These are phyloP conservation scores for Thunnus albacares DNA, from an alignment of 2,797 vertebrate genomes.

Conservation along the genomic window DNA sequence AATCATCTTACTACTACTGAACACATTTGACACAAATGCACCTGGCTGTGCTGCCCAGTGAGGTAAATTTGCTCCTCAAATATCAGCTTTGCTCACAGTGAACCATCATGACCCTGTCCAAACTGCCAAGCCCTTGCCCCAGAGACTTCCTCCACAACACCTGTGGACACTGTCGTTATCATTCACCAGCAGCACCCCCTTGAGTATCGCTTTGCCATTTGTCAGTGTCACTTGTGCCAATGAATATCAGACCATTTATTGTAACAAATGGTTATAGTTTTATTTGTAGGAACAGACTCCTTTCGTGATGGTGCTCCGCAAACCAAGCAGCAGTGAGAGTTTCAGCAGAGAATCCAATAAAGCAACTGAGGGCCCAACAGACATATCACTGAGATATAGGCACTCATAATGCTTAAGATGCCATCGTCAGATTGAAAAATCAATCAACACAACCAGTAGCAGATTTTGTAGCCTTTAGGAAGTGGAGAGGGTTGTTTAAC, in stretches of 20 bases:
- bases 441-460: constrained; percentile 21
- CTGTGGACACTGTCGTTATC: constrained; percentile 45
- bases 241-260: constrained; percentile 21
- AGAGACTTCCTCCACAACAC: constrained; percentile 26
- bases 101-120: constrained; percentile 18
- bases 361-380: background rate
- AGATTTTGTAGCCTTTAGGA: constrained; percentile 26
- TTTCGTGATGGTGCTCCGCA: background rate
- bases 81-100: constrained; percentile 41
- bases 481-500: constrained; percentile 24
- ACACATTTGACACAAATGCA: constrained; percentile 18
- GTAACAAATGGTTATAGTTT: constrained; percentile 26
- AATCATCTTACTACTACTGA: background rate
- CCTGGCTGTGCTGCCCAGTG: background rate
- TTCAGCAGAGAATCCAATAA: constrained; percentile 10
- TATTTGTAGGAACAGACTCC: background rate
- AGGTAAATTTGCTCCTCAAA: constrained; percentile 43
- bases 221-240: constrained; percentile 21
- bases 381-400: background rate
- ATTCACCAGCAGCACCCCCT: constrained; percentile 28
- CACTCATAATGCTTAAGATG: background rate
- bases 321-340: constrained; percentile 8
- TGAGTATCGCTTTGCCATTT: constrained; percentile 18
- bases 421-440: constrained; percentile 28
- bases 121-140: constrained; percentile 1